These are phyloP conservation scores for Columba janthina DNA, from an alignment of 2,113 vertebrate species.

Conservation along the genomic window DNA sequence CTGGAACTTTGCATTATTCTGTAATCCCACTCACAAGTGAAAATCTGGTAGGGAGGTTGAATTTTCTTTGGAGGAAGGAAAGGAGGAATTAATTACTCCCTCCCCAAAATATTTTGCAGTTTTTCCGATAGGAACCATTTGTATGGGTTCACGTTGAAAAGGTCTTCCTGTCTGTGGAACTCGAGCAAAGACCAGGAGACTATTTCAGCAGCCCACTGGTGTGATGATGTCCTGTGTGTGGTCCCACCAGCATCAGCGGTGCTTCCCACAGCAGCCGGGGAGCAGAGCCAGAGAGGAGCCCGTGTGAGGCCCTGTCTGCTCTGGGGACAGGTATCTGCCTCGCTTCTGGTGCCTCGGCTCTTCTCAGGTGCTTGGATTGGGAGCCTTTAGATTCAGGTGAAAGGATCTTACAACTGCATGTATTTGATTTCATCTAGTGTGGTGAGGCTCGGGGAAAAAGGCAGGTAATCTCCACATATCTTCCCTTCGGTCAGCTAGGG, in stretches of 20 bases:
- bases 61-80: neutral
- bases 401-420: neutral
- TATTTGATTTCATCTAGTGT: neutral
- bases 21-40: neutral
- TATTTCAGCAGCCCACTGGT: neutral
- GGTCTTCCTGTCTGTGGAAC: neutral
- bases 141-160: neutral
- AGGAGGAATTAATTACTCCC: neutral
- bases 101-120: neutral
- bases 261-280: neutral
- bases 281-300: neutral
- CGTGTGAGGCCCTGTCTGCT: neutral
- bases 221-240: neutral
- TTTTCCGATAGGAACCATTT: neutral
- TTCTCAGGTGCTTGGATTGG: neutral
- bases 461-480: neutral
- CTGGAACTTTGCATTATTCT: neutral
- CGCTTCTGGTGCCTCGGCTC: accelerated
- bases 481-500: neutral
- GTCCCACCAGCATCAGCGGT: neutral
- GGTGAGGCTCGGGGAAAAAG: neutral
- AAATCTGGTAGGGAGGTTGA: neutral
- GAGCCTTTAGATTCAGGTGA: accelerated
- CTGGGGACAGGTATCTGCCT: accelerated
- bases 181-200: neutral